Percentiles rank a stretch among this genome's conserved stretches.
phyloP scores from a whole-genome alignment of 2,113 vertebrate species.

The Hyla sarda region DNA sequence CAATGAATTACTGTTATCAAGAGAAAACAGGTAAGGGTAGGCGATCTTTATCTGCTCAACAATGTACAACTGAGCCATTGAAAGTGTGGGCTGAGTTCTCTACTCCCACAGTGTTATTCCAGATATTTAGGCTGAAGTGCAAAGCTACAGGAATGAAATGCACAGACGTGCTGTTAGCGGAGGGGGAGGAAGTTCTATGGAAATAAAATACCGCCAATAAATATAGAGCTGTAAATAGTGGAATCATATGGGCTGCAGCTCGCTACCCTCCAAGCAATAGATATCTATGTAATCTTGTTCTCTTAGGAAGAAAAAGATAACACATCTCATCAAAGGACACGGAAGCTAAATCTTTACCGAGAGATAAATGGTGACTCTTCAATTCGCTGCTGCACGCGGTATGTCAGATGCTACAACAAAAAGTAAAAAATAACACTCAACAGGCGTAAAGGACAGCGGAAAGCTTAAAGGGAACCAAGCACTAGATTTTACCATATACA shows the following conservation, averaged over 20 bases:
- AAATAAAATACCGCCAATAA: slow-evolving; percentile 26
- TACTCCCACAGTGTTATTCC: not conserved
- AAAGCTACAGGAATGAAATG: slow-evolving; percentile 6
- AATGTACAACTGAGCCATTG: slow-evolving; percentile 8
- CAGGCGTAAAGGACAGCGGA: no score
- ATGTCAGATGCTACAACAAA: no score
- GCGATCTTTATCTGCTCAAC: slow-evolving; percentile 44
- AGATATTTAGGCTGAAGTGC: not conserved
- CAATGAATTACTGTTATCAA: slow-evolving; percentile 46
- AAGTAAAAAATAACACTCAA: no score
- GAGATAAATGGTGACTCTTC: not conserved
- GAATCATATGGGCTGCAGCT: not conserved
- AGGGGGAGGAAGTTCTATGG: not conserved
- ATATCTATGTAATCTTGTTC: not conserved
- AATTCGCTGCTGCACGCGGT: not conserved
- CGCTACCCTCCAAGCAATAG: not conserved
- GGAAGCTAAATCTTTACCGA: not conserved
- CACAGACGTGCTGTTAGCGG: not conserved
- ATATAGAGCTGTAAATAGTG: not conserved
- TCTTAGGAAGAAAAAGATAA: slow-evolving; percentile 21
- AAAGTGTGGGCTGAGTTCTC: not conserved
- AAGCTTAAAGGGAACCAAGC: no score
- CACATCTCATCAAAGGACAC: not conserved
- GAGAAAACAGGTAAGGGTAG: not conserved
- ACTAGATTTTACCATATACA: no score